Base-by-base conservation (phyloP, 2,113 vertebrate genomes). In the Lynx canadensis region DNA sequence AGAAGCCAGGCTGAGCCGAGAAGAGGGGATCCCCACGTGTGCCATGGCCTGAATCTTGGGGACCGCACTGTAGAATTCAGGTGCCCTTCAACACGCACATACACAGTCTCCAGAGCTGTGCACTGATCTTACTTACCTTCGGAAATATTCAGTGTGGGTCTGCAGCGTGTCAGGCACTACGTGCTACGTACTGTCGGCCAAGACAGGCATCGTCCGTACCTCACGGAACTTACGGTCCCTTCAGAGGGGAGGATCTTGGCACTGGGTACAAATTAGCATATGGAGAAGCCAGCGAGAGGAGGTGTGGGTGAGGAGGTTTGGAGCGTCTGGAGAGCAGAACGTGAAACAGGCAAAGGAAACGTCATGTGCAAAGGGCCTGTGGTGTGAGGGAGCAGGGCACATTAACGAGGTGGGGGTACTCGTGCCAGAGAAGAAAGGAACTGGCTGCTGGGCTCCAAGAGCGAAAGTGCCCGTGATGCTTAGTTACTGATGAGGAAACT, bases 261-360 rank as follows among this genome's bases (percentile, higher is more conserved):
- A n/a, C 15, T 16, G 33, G 33, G 5, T 13, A 11, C 21, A 33
- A 45, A 27, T 5, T n/a, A 41, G 2, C 12, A 16, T 27, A 31
- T 15, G 52, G 31, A 66, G 65, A 5, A 97, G 55, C 11, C 48
- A 68, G 38, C 14, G 27, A 36, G 31, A 66, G 52, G 9, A 29
- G 4, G 7, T 41, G 16, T 8, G 21, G 10, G 0, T 2, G 1
- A 36, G 48, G 29, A 29, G 6, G 7, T 36, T 36, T 29, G 15
- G 36, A 36, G 33, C 65, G 6, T 29, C 31, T 66, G 6, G 27
- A 82, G 14, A 31, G 14, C 45, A 71, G 5, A 33, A 7, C 19
- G 23, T 19, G 55, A 80, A 66, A 76, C 19, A 57, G 14, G 9
- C 9, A 41, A 69, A 29, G 57, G 19, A 78, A 36, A 57, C 11